Conservation (phyloP, 2,797 vertebrate genomes). For the Telmatherina bonti region DNA sequence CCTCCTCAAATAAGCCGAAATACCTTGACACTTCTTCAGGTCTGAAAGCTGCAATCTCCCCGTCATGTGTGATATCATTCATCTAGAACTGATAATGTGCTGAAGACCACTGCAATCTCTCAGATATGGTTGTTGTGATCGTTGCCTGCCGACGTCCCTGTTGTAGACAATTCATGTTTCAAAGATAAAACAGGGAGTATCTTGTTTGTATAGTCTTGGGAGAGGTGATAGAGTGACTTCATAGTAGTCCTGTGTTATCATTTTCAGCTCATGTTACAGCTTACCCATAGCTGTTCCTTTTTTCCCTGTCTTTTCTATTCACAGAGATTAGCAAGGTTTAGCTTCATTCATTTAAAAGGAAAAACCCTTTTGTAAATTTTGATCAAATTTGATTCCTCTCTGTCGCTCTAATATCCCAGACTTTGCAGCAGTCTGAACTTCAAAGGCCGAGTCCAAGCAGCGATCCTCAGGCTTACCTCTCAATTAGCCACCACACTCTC, state of each 20-base stretch:
- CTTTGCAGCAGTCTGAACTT: conserved; percentile 22
- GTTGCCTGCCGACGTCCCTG: conserved; percentile 64
- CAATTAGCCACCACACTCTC: conserved; percentile 65
- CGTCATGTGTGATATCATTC: conserved; percentile 64
- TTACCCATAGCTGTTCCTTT: conserved; percentile 26
- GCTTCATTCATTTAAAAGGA: neutral
- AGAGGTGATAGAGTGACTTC: conserved; percentile 65
- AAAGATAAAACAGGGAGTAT: conserved; percentile 64
- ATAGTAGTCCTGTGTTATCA: conserved; percentile 55
- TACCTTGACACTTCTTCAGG: conserved; percentile 45
- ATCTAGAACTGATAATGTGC: conserved; percentile 67
- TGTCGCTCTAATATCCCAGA: conserved; percentile 1
- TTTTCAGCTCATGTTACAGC: conserved; percentile 66
- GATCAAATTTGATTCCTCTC: conserved; percentile 11
- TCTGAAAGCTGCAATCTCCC: conserved; percentile 56
- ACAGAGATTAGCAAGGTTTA: conserved; percentile 13
- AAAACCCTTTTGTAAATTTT: conserved; percentile 33
- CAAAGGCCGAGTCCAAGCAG: conserved; percentile 44
- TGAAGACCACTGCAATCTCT: conserved; percentile 51
- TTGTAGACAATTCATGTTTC: conserved; percentile 60
- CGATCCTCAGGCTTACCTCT: conserved; percentile 48
- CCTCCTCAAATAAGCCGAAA: conserved; percentile 22
- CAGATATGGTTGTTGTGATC: conserved; percentile 60
- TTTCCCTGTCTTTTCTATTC: conserved; percentile 11
- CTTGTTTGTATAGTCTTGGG: conserved; percentile 70